Base-by-base conservation (phyloP, 92 coral and sea anemone species). In the Siderastrea siderea region DNA sequence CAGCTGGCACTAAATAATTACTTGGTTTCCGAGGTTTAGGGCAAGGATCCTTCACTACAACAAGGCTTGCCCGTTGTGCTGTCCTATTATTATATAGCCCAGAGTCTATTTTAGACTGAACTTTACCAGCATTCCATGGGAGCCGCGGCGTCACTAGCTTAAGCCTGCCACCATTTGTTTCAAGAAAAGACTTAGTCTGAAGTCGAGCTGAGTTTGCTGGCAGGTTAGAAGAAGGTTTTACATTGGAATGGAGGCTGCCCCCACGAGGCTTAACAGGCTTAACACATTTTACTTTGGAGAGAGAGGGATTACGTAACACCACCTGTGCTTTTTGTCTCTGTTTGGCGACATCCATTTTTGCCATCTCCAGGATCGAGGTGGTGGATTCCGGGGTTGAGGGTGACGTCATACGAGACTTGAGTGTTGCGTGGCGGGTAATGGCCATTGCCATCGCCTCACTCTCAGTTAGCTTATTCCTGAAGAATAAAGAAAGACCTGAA, bases 311-410 rank as follows among this genome's bases (percentile, higher is more conserved):
- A 60, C 96, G 95, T 82, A 93, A 87, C 87, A 95, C 98, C 98
- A 98, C 99, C 99, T 98, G 95, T 38, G 98, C 99, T 79, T 96
- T 98, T 84, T 96, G 96, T 82, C 90, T 90, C 94, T 98, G 98
- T 51, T 91, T 91, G 13, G 94, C 95, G n/a, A 98, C 82, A 72
- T 98, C 99, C 91, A 91, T 84, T 82, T 98, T 98, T 8, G 99
- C 99, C 92, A 94, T 70, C 84, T 94, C 98, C 88, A 98, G 84
- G 77, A 98, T 77, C 4, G 96, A 90, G 2, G 80, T 51, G 1
- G 95, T 59, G 12, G 92, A 79, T 67, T 89, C 85, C 48, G 71
- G 88, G 6, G 89, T 66, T 55, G 92, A 81, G 12, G 96, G 81
- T 52, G 94, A 75, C 9, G 85, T 86, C 83, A 93, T 82, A 7